A percentile compares a stretch with the other conserved stretches of the same genome.
These are phyloP conservation scores for Pseudanteris insignis DNA, from an alignment of 2,888 invertebrate species.

Conservation along the genomic window DNA sequence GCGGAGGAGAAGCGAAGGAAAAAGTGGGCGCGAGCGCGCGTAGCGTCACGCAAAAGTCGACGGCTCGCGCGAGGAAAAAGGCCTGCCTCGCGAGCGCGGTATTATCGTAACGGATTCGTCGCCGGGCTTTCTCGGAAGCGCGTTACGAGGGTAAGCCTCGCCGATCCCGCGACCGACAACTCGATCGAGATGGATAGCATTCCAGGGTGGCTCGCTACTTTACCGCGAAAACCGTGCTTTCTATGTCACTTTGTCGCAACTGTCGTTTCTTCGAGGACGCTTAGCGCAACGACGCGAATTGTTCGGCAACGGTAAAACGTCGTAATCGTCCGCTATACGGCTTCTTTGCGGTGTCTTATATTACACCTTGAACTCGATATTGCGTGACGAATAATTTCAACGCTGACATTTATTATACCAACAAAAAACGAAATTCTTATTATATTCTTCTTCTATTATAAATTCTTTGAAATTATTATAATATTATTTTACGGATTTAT, in stretches of 20 bases:
- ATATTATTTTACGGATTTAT: too few species aligned
- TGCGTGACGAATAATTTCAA: too few species aligned
- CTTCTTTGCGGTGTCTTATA: too few species aligned
- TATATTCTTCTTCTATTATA: too few species aligned
- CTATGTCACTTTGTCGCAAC: slow-evolving; percentile 9
- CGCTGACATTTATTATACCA: too few species aligned
- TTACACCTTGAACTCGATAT: too few species aligned
- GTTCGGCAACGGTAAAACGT: too few species aligned
- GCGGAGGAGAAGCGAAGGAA: slow-evolving; percentile 6
- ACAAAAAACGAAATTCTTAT: too few species aligned
- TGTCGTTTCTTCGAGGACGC: too few species aligned
- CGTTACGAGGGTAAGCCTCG: slow-evolving; percentile 31
- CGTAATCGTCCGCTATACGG: too few species aligned
- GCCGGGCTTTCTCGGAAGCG: slow-evolving; percentile 35
- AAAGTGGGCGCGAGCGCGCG: slow-evolving; percentile 13
- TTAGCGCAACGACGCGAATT: too few species aligned
- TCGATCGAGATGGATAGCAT: slow-evolving; percentile 38
- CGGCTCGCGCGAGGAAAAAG: slow-evolving; percentile 15
- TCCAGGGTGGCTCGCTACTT: slow-evolving; percentile 25
- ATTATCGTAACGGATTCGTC: slow-evolving; percentile 42
- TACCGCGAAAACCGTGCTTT: slow-evolving; percentile 8
- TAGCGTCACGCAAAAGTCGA: slow-evolving; percentile 22
- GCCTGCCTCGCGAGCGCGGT: slow-evolving; percentile 15
- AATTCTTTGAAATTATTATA: too few species aligned
- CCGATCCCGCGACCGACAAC: slow-evolving; percentile 33